A percentile compares a stretch with the other conserved stretches of the same genome.
These are phyloP conservation scores for Rhinichthys osculus DNA, from an alignment of 2,797 vertebrate genomes.

Conservation along the genomic window DNA sequence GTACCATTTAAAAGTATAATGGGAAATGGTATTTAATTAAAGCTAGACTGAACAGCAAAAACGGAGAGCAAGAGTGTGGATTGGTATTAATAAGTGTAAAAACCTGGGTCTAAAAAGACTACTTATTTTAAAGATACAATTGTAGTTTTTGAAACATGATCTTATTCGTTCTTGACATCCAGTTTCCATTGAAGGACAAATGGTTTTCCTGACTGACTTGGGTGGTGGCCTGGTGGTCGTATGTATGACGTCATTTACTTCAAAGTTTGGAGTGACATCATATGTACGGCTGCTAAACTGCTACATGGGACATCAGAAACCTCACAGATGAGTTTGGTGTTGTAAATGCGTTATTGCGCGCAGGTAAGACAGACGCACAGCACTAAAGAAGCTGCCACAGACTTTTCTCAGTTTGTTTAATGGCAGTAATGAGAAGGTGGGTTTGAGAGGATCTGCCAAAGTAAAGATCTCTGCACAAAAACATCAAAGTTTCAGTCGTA, in stretches of 20 bases:
- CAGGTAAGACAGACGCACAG: slow-evolving; percentile 66
- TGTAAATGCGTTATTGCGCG: slow-evolving; percentile 47
- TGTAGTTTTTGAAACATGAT: not conserved
- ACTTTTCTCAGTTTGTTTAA: slow-evolving; percentile 15
- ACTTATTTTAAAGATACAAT: not conserved
- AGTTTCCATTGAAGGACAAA: slow-evolving; percentile 43
- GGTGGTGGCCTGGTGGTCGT: slow-evolving; percentile 96
- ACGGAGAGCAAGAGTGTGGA: not conserved
- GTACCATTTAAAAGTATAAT: slow-evolving; percentile 42
- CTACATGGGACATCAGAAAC: slow-evolving; percentile 84
- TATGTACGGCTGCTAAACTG: slow-evolving; percentile 98
- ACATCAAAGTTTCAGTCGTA: not conserved
- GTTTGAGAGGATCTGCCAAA: slow-evolving; percentile 22
- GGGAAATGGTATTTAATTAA: slow-evolving; percentile 43
- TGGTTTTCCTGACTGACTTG: slow-evolving; percentile 69
- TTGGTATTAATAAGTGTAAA: not conserved
- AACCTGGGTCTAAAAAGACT: not conserved
- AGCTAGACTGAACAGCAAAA: not conserved
- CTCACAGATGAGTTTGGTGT: slow-evolving; percentile 49
- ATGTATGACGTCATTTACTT: slow-evolving; percentile 99
- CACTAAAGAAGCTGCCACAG: not conserved
- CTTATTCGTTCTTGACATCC: slow-evolving; percentile 11
- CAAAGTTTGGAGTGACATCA: slow-evolving; percentile 97
- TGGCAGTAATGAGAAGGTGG: slow-evolving; percentile 7
- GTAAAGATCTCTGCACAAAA: slow-evolving; percentile 21